These are phyloP conservation scores for Hydrozoanthus tunicans DNA, from an alignment of 64 coral and sea anemone genomes.

Conservation along the genomic window DNA sequence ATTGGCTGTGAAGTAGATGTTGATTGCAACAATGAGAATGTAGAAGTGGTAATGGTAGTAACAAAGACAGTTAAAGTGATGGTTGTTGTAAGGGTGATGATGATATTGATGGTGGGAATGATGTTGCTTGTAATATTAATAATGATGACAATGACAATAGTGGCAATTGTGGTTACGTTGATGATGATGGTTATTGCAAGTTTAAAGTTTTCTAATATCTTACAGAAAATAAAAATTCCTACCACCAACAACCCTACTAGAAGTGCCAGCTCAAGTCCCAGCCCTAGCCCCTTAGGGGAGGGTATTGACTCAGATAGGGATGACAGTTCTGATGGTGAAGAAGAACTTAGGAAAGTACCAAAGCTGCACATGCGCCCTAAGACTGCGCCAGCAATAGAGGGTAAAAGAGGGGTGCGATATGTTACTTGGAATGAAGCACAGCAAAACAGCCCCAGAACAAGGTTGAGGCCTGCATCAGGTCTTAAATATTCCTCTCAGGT, in stretches of 20 bases:
- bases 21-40: too few relatives aligned
- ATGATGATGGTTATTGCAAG: background rate
- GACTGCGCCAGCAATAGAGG: slow-evolving; percentile 81
- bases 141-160: too few relatives aligned
- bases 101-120: too few relatives aligned
- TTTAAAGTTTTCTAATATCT: background rate
- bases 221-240: slow-evolving; percentile 34
- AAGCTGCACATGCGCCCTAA: slow-evolving; percentile 83
- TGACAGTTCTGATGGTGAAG: slow-evolving; percentile 47
- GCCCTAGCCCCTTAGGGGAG: slow-evolving; percentile 31
- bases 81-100: too few relatives aligned
- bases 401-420: slow-evolving; percentile 71
- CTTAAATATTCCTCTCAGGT: slow-evolving; percentile 30
- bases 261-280: slow-evolving; percentile 10
- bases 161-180: too few relatives aligned
- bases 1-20: too few relatives aligned
- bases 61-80: too few relatives aligned
- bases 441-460: background rate
- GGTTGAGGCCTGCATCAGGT: background rate
- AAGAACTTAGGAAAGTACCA: slow-evolving; percentile 69
- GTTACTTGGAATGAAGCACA: slow-evolving; percentile 91
- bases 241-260: background rate
- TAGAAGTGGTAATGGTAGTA: too few relatives aligned
- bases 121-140: too few relatives aligned
- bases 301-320: slow-evolving; percentile 39